A percentile compares a stretch with the other conserved stretches of the same genome.
Conservation (phyloP, 1,140 invertebrate genomes). For the Drosophila tsacasi region DNA sequence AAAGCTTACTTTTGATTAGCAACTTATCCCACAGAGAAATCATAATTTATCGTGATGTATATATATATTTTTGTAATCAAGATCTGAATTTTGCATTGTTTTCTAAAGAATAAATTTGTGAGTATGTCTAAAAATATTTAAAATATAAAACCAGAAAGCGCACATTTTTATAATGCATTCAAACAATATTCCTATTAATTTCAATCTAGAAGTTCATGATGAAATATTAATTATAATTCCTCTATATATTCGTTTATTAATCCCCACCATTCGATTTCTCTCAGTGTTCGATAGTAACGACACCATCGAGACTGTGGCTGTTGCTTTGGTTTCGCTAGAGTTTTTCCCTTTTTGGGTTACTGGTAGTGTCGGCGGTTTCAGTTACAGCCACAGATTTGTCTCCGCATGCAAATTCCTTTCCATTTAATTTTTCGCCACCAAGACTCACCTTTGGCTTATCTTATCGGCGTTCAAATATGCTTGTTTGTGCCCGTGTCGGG, state of each 20-base stretch:
- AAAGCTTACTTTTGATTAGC: no score
- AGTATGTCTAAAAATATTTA: not conserved
- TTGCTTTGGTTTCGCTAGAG: slow-evolving; percentile 21
- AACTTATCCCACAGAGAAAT: no score
- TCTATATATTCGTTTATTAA: not conserved
- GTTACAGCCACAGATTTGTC: slow-evolving; percentile 45
- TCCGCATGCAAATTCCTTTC: slow-evolving; percentile 42
- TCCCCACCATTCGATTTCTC: slow-evolving; percentile 1
- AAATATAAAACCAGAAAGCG: not conserved
- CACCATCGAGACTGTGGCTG: slow-evolving; percentile 29
- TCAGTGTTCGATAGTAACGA: slow-evolving; percentile 3
- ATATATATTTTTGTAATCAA: not conserved
- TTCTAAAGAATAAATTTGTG: not conserved
- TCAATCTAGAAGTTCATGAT: not conserved
- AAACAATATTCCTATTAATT: not conserved
- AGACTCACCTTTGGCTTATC: slow-evolving; percentile 53
- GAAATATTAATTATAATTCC: not conserved
- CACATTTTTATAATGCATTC: not conserved
- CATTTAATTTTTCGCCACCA: slow-evolving; percentile 20
- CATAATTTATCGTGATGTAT: no score
- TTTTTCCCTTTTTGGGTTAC: slow-evolving; percentile 24
- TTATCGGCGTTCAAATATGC: slow-evolving; percentile 37
- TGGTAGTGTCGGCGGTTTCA: slow-evolving; percentile 22
- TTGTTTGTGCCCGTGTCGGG: slow-evolving; percentile 25
- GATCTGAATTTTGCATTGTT: not conserved